Percentiles rank a stretch among this genome's conserved stretches.
These are phyloP conservation scores for Ctenoplectra terminalis DNA, from an alignment of 1,140 invertebrate genomes.

Conservation along the genomic window DNA sequence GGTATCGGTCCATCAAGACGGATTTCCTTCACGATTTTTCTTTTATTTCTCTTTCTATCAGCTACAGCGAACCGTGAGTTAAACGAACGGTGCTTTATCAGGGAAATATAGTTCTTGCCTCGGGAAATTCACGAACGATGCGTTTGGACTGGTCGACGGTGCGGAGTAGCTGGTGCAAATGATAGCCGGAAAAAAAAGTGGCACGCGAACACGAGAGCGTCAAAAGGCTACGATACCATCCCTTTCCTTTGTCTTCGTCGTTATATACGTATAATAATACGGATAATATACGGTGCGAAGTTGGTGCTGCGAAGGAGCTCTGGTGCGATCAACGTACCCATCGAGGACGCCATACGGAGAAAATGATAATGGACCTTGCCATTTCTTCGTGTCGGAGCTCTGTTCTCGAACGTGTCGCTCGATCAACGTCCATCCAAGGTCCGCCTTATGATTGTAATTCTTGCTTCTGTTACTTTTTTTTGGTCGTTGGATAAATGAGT, in stretches of 20 bases:
- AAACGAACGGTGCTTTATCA: constrained; percentile 80
- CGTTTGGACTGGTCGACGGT: constrained; percentile 79
- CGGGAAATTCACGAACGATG: constrained; percentile 86
- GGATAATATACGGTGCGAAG: constrained; percentile 54
- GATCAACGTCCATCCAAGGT: not conserved
- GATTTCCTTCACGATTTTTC: constrained; percentile 12
- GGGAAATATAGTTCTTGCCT: constrained; percentile 85
- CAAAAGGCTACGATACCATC: not conserved
- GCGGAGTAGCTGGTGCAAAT: constrained; percentile 57
- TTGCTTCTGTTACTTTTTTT: no score
- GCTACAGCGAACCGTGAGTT: constrained; percentile 83
- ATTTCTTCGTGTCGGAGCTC: not conserved
- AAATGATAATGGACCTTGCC: not conserved
- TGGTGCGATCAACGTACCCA: not conserved
- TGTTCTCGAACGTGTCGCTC: not conserved
- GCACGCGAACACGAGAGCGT: constrained; percentile 27
- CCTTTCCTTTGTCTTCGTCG: not conserved
- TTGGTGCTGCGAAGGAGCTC: not conserved
- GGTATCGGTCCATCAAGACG: not conserved
- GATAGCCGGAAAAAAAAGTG: constrained; percentile 49
- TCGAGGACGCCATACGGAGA: not conserved
- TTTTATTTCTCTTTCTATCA: constrained; percentile 49
- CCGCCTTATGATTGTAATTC: not conserved
- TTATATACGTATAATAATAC: constrained; percentile 24
- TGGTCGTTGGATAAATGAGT: not conserved